These are phyloP conservation scores for Hestina assimilis DNA, from an alignment of 1,140 invertebrate genomes.

Conservation along the genomic window DNA sequence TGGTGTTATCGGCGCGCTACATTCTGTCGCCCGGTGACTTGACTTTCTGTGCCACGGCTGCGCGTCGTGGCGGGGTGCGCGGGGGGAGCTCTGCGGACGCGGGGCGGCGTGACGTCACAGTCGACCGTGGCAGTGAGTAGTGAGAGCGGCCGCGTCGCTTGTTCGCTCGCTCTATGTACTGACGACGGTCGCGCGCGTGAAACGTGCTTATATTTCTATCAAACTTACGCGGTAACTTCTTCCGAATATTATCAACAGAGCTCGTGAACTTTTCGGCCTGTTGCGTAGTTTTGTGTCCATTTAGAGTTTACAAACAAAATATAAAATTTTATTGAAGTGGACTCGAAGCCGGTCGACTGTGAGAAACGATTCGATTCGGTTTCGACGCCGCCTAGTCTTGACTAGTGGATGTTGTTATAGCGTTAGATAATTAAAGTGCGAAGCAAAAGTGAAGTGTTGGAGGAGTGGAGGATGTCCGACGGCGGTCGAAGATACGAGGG, in stretches of 20 bases:
- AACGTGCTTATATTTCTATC: constrained; percentile 58
- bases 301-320: constrained; percentile 39
- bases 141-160: constrained; percentile 70
- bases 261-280: constrained; percentile 48
- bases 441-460: constrained; percentile 72
- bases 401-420: constrained; percentile 57
- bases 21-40: constrained; percentile 60
- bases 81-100: constrained; percentile 40
- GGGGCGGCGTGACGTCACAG: constrained; percentile 65
- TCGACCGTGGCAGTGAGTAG: constrained; percentile 76
- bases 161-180: constrained; percentile 70
- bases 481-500: constrained; percentile 51
- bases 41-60: constrained; percentile 67
- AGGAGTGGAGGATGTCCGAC: constrained; percentile 66
- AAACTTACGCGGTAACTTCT: constrained; percentile 51
- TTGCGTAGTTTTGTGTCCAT: constrained; percentile 56
- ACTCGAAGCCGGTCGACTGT: constrained; percentile 44
- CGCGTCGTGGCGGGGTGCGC: constrained; percentile 34
- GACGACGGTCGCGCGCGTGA: constrained; percentile 69
- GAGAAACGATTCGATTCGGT: constrained; percentile 61
- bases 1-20: constrained; percentile 68
- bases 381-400: constrained; percentile 50
- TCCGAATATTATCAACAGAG: constrained; percentile 40
- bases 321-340: constrained; percentile 46
- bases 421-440: constrained; percentile 65